Percentiles rank a stretch among this genome's conserved stretches.
These are phyloP conservation scores for Magallana angulata DNA, from an alignment of 1,140 invertebrate species.

Conservation along the genomic window DNA sequence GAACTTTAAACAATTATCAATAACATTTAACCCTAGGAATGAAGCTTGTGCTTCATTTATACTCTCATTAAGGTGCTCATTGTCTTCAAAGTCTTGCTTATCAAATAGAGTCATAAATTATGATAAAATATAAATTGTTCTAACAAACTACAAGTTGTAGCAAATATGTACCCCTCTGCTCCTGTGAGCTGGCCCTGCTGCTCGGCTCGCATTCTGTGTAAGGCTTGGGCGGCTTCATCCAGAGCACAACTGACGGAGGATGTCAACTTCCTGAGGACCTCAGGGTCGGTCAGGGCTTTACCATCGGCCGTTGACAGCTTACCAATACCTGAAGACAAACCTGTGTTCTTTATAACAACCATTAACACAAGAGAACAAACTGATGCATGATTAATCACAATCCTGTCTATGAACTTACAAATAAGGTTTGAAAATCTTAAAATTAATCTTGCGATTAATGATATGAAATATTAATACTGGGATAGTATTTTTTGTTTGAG, in stretches of 20 bases:
- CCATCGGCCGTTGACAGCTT: conserved; percentile 86
- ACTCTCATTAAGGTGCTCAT: background rate
- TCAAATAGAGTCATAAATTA: background rate
- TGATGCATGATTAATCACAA: too few relatives aligned
- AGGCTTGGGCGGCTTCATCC: conserved; percentile 95
- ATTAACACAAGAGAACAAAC: too few relatives aligned
- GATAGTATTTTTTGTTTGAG: too few relatives aligned
- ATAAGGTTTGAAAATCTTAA: too few relatives aligned
- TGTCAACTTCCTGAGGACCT: conserved; percentile 89
- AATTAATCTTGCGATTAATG: too few relatives aligned
- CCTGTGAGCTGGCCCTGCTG: conserved; percentile 73
- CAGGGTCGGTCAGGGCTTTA: conserved; percentile 80
- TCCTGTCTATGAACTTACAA: too few relatives aligned
- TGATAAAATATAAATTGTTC: background rate
- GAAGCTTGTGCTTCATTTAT: background rate
- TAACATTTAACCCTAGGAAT: background rate
- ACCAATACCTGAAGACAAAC: conserved; percentile 84
- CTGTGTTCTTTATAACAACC: conserved; percentile 6
- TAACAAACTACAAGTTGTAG: too few relatives aligned
- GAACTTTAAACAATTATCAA: conserved; percentile 57
- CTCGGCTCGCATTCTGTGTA: conserved; percentile 95
- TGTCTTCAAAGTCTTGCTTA: background rate
- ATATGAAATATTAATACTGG: too few relatives aligned
- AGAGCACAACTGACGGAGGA: conserved; percentile 93
- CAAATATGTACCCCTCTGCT: conserved; percentile 67